Conservation (phyloP, 2,888 invertebrate genomes). For the Pseudolycoriella hygida region DNA sequence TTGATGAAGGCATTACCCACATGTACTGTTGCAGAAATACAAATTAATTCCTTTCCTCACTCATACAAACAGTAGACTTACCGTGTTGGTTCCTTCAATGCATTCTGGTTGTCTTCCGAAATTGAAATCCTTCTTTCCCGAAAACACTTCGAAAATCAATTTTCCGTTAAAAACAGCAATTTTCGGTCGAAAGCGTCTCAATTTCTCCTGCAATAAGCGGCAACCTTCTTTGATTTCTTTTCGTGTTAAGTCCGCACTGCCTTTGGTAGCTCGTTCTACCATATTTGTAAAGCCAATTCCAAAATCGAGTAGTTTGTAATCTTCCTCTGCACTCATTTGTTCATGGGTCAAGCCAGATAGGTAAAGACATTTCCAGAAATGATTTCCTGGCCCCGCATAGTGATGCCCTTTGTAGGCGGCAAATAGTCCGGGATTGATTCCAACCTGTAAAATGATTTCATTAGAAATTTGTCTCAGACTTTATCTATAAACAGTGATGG, state of each 20-base stretch:
- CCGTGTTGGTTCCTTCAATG: slow-evolving; percentile 86
- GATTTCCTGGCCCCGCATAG: slow-evolving; percentile 97
- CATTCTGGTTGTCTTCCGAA: slow-evolving; percentile 91
- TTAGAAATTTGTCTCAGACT: too few species aligned
- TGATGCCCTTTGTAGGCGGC: slow-evolving; percentile 97
- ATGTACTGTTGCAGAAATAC: slow-evolving; percentile 46
- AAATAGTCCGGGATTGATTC: slow-evolving; percentile 93
- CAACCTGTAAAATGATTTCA: slow-evolving; percentile 52
- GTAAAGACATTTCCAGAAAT: slow-evolving; percentile 97
- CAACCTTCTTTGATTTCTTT: slow-evolving; percentile 91
- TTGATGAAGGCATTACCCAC: slow-evolving; percentile 99
- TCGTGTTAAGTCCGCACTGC: slow-evolving; percentile 84
- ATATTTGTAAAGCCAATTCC: slow-evolving; percentile 98
- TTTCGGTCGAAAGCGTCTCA: slow-evolving; percentile 84
- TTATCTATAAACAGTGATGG: too few species aligned
- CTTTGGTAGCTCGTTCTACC: slow-evolving; percentile 88
- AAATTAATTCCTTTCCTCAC: not conserved
- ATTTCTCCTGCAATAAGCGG: slow-evolving; percentile 71
- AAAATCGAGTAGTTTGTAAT: slow-evolving; percentile 78
- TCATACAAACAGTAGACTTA: slow-evolving; percentile 31
- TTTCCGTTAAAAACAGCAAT: slow-evolving; percentile 98
- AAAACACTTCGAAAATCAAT: slow-evolving; percentile 93
- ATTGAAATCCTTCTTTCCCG: slow-evolving; percentile 91
- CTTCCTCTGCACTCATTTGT: slow-evolving; percentile 92
- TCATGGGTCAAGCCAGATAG: slow-evolving; percentile 85